phyloP scores from a whole-genome alignment of 2,797 vertebrate species.

The Numenius phaeopus region DNA sequence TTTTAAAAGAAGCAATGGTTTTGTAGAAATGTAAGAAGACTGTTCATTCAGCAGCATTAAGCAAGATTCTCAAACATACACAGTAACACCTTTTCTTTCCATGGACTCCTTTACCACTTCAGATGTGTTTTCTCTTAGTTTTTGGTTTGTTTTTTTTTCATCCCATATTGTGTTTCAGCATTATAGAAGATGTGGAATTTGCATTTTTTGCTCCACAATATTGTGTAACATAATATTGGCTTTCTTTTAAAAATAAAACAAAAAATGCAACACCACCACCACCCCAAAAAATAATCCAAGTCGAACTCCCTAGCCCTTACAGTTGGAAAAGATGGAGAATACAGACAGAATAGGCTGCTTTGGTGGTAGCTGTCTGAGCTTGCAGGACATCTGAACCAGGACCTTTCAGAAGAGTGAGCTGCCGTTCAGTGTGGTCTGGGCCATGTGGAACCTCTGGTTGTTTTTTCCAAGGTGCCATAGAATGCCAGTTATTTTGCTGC shows the following conservation, averaged over 20 bases:
- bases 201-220: background rate
- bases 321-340: background rate
- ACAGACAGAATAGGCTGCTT: background rate
- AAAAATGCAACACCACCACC: background rate
- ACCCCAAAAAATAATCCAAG: background rate
- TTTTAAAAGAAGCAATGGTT: background rate
- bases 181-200: background rate
- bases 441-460: background rate
- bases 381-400: background rate
- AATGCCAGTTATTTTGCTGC: background rate
- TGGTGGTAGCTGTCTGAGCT: background rate
- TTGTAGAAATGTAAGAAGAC: background rate
- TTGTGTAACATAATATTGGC: background rate
- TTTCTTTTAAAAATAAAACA: background rate
- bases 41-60: background rate
- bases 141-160: background rate
- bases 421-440: background rate
- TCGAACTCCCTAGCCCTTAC: accelerated
- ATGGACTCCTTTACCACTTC: background rate
- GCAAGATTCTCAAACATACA: background rate
- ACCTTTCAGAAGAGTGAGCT: background rate
- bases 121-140: background rate
- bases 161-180: background rate
- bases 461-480: background rate
- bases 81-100: background rate